Evolutionary conservation across 2,113 vertebrate genomes (phyloP).

Genomic region (Capreolus pygargus): DNA sequence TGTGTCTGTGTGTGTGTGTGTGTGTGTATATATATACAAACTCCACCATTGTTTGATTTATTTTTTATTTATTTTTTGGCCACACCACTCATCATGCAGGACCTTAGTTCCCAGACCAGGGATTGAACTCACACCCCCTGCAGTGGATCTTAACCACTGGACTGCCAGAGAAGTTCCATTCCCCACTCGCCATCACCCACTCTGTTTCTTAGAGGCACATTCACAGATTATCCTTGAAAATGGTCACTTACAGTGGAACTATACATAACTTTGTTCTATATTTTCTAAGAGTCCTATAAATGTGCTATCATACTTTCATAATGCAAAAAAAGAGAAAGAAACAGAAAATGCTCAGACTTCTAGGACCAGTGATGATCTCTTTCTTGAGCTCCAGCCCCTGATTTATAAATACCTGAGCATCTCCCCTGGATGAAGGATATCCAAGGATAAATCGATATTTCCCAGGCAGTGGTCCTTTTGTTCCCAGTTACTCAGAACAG

Average conservation of each 20-base stretch:
- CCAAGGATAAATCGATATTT: not conserved
- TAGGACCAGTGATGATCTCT: not conserved
- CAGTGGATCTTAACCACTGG: not conserved
- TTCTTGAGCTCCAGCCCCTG: not conserved
- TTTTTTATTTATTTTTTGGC: not conserved
- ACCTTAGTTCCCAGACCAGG: not conserved
- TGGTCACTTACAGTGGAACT: not conserved
- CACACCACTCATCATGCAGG: not conserved
- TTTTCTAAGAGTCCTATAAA: not conserved
- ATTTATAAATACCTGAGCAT: not conserved
- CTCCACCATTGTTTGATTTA: not conserved
- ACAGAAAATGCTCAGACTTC: not conserved
- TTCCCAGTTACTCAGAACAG: not conserved
- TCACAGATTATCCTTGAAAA: not conserved
- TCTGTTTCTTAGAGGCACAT: not conserved
- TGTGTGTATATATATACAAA: not conserved
- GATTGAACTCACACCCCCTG: not conserved
- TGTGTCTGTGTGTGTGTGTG: too few species aligned
- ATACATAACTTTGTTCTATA: not conserved
- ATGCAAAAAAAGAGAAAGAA: not conserved
- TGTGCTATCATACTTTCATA: not conserved
- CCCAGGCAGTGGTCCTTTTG: not conserved
- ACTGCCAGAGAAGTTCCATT: not conserved
- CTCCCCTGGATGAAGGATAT: not conserved
- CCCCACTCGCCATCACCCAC: not conserved